These are phyloP conservation scores for Lasioglossum vierecki DNA, from an alignment of 2,888 invertebrate genomes.

Conservation along the genomic window DNA sequence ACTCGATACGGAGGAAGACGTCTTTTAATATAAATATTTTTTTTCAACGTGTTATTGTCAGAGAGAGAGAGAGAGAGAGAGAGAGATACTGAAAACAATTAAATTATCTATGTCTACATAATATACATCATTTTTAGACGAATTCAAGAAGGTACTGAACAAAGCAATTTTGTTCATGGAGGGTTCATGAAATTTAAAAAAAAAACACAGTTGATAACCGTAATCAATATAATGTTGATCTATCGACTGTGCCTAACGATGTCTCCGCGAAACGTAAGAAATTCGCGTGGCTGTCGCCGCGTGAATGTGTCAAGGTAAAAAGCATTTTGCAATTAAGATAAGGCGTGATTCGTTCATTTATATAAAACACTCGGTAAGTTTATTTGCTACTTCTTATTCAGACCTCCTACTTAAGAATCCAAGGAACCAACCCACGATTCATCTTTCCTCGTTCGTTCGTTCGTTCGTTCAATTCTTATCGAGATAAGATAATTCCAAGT, in stretches of 20 bases:
- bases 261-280: not conserved
- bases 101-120: no score
- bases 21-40: no score
- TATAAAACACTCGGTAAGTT: not conserved
- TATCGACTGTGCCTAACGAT: not conserved
- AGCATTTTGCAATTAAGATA: conserved; percentile 2
- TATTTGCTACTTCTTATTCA: not conserved
- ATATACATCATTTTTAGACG: no score
- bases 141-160: no score
- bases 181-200: no score
- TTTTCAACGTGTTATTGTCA: no score
- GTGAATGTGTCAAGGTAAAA: not conserved
- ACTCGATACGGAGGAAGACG: no score
- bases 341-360: not conserved
- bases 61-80: no score
- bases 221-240: not conserved
- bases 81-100: no score
- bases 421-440: not conserved
- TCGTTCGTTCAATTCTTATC: not conserved
- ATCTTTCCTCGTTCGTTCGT: not conserved
- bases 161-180: no score
- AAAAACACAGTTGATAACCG: no score
- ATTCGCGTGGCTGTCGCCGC: not conserved
- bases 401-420: not conserved
- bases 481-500: not conserved